Conservation (phyloP, 2,888 invertebrate species). For the Lasioglossum pauxillum region DNA sequence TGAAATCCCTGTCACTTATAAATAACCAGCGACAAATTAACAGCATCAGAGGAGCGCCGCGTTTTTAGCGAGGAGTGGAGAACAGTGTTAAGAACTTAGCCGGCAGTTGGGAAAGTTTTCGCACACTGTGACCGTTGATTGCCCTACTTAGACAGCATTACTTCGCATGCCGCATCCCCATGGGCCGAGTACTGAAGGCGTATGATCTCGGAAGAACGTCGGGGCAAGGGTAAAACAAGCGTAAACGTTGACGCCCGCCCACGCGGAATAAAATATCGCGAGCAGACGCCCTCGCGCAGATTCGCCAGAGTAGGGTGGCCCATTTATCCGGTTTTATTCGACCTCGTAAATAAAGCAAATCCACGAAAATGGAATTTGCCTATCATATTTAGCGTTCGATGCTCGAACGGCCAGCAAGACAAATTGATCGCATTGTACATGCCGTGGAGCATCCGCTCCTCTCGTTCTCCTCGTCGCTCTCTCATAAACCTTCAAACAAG, state of each 20-base stretch:
- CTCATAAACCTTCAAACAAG: not conserved
- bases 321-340: not conserved
- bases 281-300: not conserved
- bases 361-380: slow-evolving; percentile 9
- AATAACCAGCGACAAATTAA: not conserved
- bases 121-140: slow-evolving; percentile 3
- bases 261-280: not conserved
- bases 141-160: not conserved
- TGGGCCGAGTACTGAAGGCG: not conserved
- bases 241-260: not conserved
- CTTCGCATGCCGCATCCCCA: not conserved
- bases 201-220: not conserved
- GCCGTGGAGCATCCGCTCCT: not conserved
- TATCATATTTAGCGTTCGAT: slow-evolving; percentile 5
- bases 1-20: not conserved
- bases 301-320: not conserved
- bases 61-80: not conserved
- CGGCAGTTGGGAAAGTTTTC: not conserved
- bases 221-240: not conserved
- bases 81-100: slow-evolving; percentile 8
- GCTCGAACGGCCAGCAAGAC: not conserved
- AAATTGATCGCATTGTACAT: not conserved
- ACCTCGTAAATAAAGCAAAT: not conserved
- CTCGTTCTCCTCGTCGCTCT: not conserved
- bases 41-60: not conserved